These are phyloP conservation scores for Lissocephala sabroskyi DNA, from an alignment of 2,888 invertebrate genomes.

Conservation along the genomic window DNA sequence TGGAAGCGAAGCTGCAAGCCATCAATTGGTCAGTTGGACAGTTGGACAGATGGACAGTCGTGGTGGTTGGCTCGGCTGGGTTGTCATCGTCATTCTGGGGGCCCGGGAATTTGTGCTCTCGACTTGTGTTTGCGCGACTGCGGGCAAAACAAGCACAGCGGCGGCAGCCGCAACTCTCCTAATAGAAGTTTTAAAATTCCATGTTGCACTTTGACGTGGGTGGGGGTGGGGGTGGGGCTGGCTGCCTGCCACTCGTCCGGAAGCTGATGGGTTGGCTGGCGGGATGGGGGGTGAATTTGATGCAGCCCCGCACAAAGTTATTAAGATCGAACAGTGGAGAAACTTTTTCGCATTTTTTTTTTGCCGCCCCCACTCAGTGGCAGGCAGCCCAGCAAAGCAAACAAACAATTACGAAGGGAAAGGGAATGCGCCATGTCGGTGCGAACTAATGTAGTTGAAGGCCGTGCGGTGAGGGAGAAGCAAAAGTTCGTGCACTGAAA, in stretches of 20 bases:
- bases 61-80: no score
- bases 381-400: slow-evolving; percentile 16
- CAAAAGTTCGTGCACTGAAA: slow-evolving; percentile 14
- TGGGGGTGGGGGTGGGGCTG: background rate
- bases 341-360: slow-evolving; percentile 1
- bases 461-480: background rate
- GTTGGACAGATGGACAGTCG: no score
- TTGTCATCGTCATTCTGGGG: no score
- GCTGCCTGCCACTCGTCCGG: no score
- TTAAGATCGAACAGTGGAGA: slow-evolving; percentile 14
- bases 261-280: no score
- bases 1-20: no score
- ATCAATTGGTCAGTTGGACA: no score
- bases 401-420: slow-evolving; percentile 7
- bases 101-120: no score
- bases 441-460: background rate
- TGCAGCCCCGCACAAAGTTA: slow-evolving; percentile 11
- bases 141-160: no score
- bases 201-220: slow-evolving; percentile 3
- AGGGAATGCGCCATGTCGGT: background rate
- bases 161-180: slow-evolving; percentile 3
- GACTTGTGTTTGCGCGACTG: no score
- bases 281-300: no score
- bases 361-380: background rate
- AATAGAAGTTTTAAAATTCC: slow-evolving; percentile 13